Evolutionary conservation across 2,888 invertebrate genomes (phyloP).

Genomic region (Hypena proboscidalis): DNA sequence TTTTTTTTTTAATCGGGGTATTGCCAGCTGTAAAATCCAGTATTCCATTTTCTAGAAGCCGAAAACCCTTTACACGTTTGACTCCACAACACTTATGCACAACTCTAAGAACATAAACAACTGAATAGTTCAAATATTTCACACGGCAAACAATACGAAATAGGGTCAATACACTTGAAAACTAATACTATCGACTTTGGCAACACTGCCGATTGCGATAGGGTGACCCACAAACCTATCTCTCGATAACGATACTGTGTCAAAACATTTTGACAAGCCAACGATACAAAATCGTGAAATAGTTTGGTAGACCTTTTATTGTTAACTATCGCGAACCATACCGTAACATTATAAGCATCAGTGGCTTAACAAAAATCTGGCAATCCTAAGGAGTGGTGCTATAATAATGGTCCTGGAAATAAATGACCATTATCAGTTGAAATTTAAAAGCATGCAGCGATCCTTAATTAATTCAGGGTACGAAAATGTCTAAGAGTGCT

Average conservation of each 20-base stretch:
- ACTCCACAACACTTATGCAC: background rate
- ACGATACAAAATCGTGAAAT: background rate
- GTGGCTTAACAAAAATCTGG: too few species aligned
- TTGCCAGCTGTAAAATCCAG: too few species aligned
- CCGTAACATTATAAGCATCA: too few species aligned
- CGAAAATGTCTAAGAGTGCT: background rate
- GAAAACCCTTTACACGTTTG: background rate
- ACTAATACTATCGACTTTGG: constrained; percentile 40
- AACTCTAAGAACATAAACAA: background rate
- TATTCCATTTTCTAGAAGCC: too few species aligned
- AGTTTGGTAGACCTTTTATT: too few species aligned
- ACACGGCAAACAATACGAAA: constrained; percentile 24
- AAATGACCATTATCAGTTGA: too few species aligned
- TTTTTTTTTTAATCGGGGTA: too few species aligned
- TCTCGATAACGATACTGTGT: constrained; percentile 37
- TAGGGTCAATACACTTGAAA: constrained; percentile 38
- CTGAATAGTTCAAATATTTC: constrained; percentile 3
- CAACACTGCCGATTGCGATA: constrained; percentile 33
- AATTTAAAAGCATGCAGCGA: too few species aligned
- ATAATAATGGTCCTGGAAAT: too few species aligned
- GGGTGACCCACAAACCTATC: constrained; percentile 43
- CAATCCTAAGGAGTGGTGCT: too few species aligned
- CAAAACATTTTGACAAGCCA: constrained; percentile 39
- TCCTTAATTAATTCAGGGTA: too few species aligned
- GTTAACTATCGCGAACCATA: too few species aligned